Percentiles rank a stretch among this genome's conserved stretches.
These are phyloP conservation scores for Clostera curtula DNA, from an alignment of 2,888 invertebrate species.

Conservation along the genomic window DNA sequence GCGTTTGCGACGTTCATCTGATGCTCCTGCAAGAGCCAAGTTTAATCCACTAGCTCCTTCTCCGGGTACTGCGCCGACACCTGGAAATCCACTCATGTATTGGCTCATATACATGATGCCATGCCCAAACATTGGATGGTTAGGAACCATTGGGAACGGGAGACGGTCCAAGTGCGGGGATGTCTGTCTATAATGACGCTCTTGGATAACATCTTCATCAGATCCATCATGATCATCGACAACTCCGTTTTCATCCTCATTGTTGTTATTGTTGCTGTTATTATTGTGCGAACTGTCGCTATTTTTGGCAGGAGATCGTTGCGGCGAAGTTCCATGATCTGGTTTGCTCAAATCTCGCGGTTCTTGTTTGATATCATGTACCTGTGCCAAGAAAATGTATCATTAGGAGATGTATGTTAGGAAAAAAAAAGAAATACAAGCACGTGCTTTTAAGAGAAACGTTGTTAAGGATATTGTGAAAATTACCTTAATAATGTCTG, in stretches of 20 bases:
- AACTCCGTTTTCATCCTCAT: conserved; percentile 65
- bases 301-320: conserved; percentile 71
- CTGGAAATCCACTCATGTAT: conserved; percentile 79
- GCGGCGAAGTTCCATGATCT: conserved; percentile 57
- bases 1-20: conserved; percentile 93
- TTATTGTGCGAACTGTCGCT: conserved; percentile 70
- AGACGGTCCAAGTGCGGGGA: conserved; percentile 69
- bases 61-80: conserved; percentile 70
- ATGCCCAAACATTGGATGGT: conserved; percentile 89
- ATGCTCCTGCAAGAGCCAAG: conserved; percentile 77
- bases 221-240: conserved; percentile 68
- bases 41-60: conserved; percentile 77
- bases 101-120: conserved; percentile 95
- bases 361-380: conserved; percentile 73
- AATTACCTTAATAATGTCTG: conserved; percentile 68
- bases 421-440: too few species aligned
- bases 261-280: conserved; percentile 60
- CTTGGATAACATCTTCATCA: conserved; percentile 62
- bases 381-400: conserved; percentile 44
- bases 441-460: too few species aligned
- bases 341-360: conserved; percentile 63
- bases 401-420: too few species aligned
- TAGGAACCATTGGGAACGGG: conserved; percentile 87
- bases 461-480: too few species aligned
- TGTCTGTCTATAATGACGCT: conserved; percentile 52